These are phyloP conservation scores for Melanostoma mellinum DNA, from an alignment of 2,888 invertebrate species.

Conservation along the genomic window DNA sequence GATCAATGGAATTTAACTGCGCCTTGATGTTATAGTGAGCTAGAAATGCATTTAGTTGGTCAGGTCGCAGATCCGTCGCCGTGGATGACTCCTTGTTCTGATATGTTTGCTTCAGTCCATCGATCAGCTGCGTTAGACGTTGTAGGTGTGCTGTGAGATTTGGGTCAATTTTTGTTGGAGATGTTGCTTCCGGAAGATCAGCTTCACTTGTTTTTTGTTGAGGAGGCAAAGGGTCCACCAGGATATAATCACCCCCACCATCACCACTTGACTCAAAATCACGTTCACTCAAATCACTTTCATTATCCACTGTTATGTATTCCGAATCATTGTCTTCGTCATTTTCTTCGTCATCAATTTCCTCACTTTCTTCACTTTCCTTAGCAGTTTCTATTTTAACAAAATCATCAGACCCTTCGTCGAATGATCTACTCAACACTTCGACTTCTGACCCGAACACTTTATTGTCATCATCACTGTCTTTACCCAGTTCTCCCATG, in stretches of 20 bases:
- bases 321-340: constrained; percentile 35
- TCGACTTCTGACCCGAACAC: constrained; percentile 38
- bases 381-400: constrained; percentile 75
- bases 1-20: constrained; percentile 77
- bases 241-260: constrained; percentile 75
- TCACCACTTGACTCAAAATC: constrained; percentile 79
- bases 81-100: constrained; percentile 75
- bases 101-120: constrained; percentile 80
- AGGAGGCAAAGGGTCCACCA: constrained; percentile 29
- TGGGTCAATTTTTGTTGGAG: constrained; percentile 77
- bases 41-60: constrained; percentile 81
- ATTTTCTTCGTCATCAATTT: neutral
- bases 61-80: constrained; percentile 78
- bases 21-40: constrained; percentile 81
- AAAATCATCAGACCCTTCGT: constrained; percentile 58
- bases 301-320: constrained; percentile 68
- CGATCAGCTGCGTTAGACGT: constrained; percentile 80
- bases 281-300: constrained; percentile 62
- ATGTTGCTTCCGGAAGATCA: constrained; percentile 25
- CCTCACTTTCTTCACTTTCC: constrained; percentile 53
- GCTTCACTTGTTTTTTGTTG: constrained; percentile 42
- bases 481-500: constrained; percentile 73
- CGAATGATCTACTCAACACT: constrained; percentile 20
- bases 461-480: constrained; percentile 75
- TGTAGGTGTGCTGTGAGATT: constrained; percentile 80